A percentile compares a stretch with the other conserved stretches of the same genome.
These are phyloP conservation scores for Cyrtodaria siliqua DNA, from an alignment of 2,888 invertebrate species.

Conservation along the genomic window DNA sequence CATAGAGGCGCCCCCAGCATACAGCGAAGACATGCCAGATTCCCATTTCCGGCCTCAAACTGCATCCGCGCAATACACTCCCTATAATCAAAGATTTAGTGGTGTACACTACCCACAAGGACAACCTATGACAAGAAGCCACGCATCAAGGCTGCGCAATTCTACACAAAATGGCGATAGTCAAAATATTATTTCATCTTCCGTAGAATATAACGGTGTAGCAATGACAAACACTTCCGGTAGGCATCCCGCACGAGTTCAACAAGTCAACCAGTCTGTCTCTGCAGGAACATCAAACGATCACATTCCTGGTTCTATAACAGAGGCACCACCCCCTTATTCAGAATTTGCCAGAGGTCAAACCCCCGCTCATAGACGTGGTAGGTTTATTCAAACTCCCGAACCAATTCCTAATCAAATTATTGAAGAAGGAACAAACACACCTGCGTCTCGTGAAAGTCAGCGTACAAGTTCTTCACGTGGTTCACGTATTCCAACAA, in stretches of 20 bases:
- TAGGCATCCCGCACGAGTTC: constrained; percentile 1
- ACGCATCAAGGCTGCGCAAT: neutral
- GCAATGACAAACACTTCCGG: constrained; percentile 18
- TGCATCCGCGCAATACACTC: constrained; percentile 9
- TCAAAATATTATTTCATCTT: neutral
- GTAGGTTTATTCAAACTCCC: constrained; percentile 45
- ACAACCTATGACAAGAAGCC: neutral
- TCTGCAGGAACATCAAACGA: neutral
- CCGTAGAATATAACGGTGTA: neutral
- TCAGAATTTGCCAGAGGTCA: constrained; percentile 34
- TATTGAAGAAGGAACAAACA: neutral
- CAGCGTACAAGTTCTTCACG: neutral
- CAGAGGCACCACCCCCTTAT: constrained; percentile 44
- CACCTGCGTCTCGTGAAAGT: neutral
- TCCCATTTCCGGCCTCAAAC: constrained; percentile 57
- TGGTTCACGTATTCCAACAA: constrained; percentile 8
- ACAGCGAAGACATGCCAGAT: constrained; percentile 61
- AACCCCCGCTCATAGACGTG: constrained; percentile 21
- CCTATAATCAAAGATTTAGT: constrained; percentile 13
- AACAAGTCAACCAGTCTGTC: no score
- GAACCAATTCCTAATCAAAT: neutral
- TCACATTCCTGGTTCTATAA: constrained; percentile 16
- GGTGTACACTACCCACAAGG: neutral
- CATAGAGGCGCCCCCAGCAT: constrained; percentile 46
- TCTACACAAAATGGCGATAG: no score